A percentile compares a stretch with the other conserved stretches of the same genome.
Conservation (phyloP, 2,113 vertebrate species). For the Silurus asotus region DNA sequence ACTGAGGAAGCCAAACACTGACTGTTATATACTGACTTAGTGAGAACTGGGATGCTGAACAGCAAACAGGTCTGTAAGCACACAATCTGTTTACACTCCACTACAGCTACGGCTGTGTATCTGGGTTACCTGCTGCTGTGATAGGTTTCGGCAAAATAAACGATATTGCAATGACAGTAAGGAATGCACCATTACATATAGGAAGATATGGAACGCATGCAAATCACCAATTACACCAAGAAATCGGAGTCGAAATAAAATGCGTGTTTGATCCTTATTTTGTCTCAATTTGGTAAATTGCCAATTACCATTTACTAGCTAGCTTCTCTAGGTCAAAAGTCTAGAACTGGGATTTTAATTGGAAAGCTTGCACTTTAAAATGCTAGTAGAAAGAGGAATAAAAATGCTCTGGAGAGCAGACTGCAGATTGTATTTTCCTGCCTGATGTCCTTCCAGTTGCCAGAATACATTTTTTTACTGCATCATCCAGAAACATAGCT, state of each 20-base stretch:
- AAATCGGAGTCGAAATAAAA: background rate
- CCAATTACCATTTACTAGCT: background rate
- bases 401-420: background rate
- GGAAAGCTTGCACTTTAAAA: background rate
- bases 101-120: background rate
- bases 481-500: background rate
- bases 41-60: background rate
- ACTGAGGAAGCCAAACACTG: background rate
- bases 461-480: background rate
- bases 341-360: background rate
- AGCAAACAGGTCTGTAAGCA: conserved; percentile 9
- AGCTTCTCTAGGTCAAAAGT: background rate
- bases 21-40: background rate
- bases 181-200: background rate
- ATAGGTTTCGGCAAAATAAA: background rate
- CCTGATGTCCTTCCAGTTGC: too few relatives aligned
- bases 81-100: background rate
- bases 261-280: background rate
- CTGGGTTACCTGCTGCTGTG: background rate
- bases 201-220: background rate
- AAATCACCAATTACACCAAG: background rate
- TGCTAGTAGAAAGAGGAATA: background rate
- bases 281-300: background rate
- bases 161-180: background rate
- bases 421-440: background rate